Evolutionary conservation across 2,888 invertebrate species (phyloP).

Genomic region (Hedychridium roseum): DNA sequence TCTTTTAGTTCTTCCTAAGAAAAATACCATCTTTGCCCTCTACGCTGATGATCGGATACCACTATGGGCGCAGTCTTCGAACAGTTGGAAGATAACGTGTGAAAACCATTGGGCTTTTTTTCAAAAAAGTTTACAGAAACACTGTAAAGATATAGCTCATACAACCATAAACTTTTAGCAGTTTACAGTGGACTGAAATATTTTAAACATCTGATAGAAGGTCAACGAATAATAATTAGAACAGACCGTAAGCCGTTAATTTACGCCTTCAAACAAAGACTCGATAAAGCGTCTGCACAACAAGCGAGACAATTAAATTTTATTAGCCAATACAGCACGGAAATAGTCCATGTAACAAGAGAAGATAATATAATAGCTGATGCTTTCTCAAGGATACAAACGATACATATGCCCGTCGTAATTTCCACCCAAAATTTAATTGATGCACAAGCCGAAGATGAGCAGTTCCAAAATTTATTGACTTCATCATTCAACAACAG

Average conservation of each 20-base stretch:
- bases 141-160: conserved; percentile 30
- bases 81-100: conserved; percentile 4
- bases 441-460: conserved; percentile 13
- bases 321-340: conserved; percentile 33
- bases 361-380: conserved; percentile 35
- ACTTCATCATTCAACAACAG: neutral
- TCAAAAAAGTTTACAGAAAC: conserved; percentile 16
- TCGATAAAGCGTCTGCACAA: conserved; percentile 26
- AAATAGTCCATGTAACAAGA: conserved; percentile 10
- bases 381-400: conserved; percentile 30
- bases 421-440: conserved; percentile 14
- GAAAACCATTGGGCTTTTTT: conserved; percentile 19
- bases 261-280: conserved; percentile 15
- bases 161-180: conserved; percentile 24
- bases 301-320: conserved; percentile 33
- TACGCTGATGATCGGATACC: conserved; percentile 28
- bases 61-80: conserved; percentile 21
- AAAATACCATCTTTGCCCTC: conserved; percentile 15
- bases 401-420: conserved; percentile 15
- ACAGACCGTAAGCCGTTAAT: conserved; percentile 16
- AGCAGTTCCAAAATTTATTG: conserved; percentile 13
- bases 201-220: conserved; percentile 12
- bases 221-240: neutral
- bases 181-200: conserved; percentile 10
- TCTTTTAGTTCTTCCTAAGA: conserved; percentile 13